Evolutionary conservation across 2,888 invertebrate species (phyloP).

Genomic region (Conus canariensis): DNA sequence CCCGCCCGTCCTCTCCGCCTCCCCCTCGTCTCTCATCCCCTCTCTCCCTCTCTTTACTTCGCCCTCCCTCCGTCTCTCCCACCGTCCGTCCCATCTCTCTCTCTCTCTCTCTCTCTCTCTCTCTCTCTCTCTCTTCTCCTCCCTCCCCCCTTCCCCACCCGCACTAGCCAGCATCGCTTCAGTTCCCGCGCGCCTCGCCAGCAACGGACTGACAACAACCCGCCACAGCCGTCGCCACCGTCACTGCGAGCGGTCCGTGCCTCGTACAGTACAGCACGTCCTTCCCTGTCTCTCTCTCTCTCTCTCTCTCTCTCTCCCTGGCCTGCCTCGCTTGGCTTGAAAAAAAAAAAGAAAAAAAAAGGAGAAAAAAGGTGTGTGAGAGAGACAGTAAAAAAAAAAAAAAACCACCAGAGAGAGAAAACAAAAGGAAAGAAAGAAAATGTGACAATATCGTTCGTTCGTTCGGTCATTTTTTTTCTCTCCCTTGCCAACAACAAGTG

Average conservation of each 20-base stretch:
- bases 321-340: neutral
- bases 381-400: neutral
- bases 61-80: neutral
- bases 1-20: neutral
- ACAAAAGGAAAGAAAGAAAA: too few relatives aligned
- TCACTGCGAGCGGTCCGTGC: neutral
- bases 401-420: too few relatives aligned
- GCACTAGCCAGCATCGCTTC: neutral
- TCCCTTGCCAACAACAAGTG: too few relatives aligned
- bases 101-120: neutral
- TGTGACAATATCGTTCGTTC: too few relatives aligned
- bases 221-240: conserved; percentile 16
- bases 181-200: conserved; percentile 1
- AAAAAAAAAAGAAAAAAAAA: neutral
- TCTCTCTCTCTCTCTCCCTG: neutral
- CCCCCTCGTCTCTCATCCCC: neutral
- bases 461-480: too few relatives aligned
- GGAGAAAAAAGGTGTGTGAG: neutral
- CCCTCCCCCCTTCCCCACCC: neutral
- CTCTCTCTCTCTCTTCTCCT: neutral
- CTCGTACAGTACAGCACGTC: neutral
- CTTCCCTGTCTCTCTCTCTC: neutral
- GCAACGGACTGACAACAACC: conserved; percentile 18
- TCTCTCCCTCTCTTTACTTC: neutral
- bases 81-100: neutral